Percentiles rank a stretch among this genome's conserved stretches.
Conservation (phyloP, 2,797 vertebrate species). For the Anguilla anguilla region DNA sequence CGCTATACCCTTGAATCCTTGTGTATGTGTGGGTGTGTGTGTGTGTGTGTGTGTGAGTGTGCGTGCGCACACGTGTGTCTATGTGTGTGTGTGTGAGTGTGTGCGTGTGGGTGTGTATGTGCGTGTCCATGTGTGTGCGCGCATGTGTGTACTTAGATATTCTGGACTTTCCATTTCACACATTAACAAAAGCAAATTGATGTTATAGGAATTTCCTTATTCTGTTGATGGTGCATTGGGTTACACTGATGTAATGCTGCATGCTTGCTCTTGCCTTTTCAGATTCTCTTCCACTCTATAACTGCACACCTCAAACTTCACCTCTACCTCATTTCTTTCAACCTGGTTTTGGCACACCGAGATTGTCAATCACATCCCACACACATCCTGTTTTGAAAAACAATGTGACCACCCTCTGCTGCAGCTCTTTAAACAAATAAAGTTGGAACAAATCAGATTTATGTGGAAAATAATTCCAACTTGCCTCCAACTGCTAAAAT, state of each 20-base stretch:
- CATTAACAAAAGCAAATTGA: neutral
- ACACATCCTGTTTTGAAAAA: neutral
- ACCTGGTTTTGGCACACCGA: neutral
- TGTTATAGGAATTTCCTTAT: neutral
- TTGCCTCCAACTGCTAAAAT: neutral
- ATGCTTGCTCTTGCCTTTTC: neutral
- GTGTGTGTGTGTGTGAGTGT: neutral
- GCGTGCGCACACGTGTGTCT: neutral
- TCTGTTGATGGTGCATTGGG: neutral
- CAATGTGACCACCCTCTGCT: neutral
- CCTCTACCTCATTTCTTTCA: neutral
- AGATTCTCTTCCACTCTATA: neutral
- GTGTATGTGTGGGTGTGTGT: conserved; percentile 10
- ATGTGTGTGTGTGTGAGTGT: conserved; percentile 2
- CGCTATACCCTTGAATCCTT: no score
- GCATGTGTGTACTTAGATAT: neutral
- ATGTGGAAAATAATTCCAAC: neutral
- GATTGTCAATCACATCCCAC: neutral
- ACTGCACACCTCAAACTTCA: neutral
- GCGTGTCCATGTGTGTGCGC: conserved; percentile 6
- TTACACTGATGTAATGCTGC: neutral
- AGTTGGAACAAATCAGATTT: neutral
- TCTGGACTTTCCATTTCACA: neutral
- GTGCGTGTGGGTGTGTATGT: conserved; percentile 21
- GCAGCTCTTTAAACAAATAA: neutral